A percentile compares a stretch with the other conserved stretches of the same genome.
Conservation (phyloP, 2,888 invertebrate species). For the Spilarctia lutea region DNA sequence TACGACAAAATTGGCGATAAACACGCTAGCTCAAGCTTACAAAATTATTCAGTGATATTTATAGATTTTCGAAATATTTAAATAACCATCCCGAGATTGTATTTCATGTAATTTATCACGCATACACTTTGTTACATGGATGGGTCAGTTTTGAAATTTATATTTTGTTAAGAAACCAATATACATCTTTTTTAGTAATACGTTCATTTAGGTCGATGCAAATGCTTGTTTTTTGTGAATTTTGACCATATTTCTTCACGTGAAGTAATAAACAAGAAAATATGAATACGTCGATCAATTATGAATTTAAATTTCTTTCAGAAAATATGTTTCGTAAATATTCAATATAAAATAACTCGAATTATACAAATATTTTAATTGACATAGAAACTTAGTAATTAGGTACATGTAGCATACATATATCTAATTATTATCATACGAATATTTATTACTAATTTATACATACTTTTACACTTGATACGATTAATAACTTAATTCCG, state of each 20-base stretch:
- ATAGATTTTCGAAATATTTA: slow-evolving; percentile 43
- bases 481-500: neutral
- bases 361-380: neutral
- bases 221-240: neutral
- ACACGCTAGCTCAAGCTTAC: slow-evolving; percentile 40
- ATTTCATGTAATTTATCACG: slow-evolving; percentile 37
- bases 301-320: neutral
- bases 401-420: neutral
- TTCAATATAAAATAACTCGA: neutral
- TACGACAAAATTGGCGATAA: slow-evolving; percentile 66
- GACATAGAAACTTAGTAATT: neutral
- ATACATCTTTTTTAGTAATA: neutral
- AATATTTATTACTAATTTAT: neutral
- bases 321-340: neutral
- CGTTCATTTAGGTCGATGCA: neutral
- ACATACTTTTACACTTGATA: neutral
- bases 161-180: slow-evolving; percentile 28
- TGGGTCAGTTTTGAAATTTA: slow-evolving; percentile 34
- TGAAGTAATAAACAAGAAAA: neutral
- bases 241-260: neutral
- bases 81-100: slow-evolving; percentile 17
- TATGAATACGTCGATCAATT: neutral
- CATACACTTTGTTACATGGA: slow-evolving; percentile 25
- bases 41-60: slow-evolving; percentile 36
- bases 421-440: too few relatives aligned